Base-by-base conservation (phyloP, 1,140 invertebrate species). In the Zelostemma sp. region DNA sequence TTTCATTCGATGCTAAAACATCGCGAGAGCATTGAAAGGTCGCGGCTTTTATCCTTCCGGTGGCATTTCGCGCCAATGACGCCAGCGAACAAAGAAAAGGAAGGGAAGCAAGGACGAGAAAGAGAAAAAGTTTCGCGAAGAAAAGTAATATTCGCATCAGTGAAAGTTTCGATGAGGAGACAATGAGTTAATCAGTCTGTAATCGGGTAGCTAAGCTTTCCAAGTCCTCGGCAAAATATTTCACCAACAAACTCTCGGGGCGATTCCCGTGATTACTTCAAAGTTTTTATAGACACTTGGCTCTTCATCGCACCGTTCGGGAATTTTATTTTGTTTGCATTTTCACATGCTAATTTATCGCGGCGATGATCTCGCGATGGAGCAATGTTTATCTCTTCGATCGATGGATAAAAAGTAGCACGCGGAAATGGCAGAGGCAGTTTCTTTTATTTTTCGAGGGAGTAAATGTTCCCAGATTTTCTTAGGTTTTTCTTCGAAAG, bases 401-500 rank as follows among this genome's bases (percentile, higher is more conserved):
- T 25, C 21, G 3, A 25, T 4, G 21, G 21, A 25, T 25, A 8
- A 19, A 55, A 45, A 43, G 45, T n/a, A 21, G 45, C 45, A 55
- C 33, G 6, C 11, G 18, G 15, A 6, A 28, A 55, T 11, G 12
- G 11, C 19, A 41, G n/a, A 45, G n/a, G n/a, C n/a, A n/a, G n/a
- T n/a, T n/a, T n/a, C n/a, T n/a, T n/a, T n/a, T 28, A 28, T 28
- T 4, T 28, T 28, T 3, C 25, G 25, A 28, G 25, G 25, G 3
- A 8, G 25, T 28, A 57, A 47, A 35, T 16, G 3, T 38, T 31
- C 1, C 9, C 15, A 50, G 31, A 38, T 2, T 17, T 43, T 53
- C 49, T 46, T 4, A 41, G 45, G 45, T 53, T 60, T 14, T 43
- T 19, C 47, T 51, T 21, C n/a, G 15, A 46, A 46, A 38, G 33